Base-by-base conservation (phyloP, 2,888 invertebrate species). In the Muschampia plurimacula region DNA sequence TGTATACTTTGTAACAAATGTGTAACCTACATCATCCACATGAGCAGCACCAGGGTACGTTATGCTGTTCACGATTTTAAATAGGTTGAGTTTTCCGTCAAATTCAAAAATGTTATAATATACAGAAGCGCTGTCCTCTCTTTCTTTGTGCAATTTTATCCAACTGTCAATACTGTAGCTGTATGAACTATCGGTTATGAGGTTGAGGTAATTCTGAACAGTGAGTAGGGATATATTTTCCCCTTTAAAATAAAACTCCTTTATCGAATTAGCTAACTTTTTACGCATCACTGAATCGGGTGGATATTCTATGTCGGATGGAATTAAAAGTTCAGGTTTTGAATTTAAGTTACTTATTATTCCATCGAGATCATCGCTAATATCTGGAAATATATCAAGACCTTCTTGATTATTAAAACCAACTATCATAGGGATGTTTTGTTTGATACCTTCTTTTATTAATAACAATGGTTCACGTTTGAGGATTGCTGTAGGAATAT, bases 371-470 rank as follows among this genome's bases (percentile, higher is more conserved):
- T 69, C 39, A 7, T 49, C 15, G 22, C 36, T 36, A 9, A 68
- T 22, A 1, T 12, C 10, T 13, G 49, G 15, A 12, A 60, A 13
- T 6, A 68, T 60, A 60, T 68, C 68, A 12, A 68, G 36, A 0
- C 69, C 69, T 9, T 69, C 62, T 52, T 69, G 69, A 13, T 63
- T 44, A 41, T 62, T 69, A n/a, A 22, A 52, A 6, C 69, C 63
- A 12, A 63, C 52, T 39, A 44, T 52, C 2, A 46, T 52, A 9
- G 52, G 22, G 1, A 69, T 13, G 32, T 69, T 52, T 4, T 52
- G 62, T 52, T 52, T 52, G 1, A 63, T 39, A 7, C 69, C 69
- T 9, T 52, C 49, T 28, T 39, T 22, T 2, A 63, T 39, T 52
- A 52, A 22, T 9, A 13, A n/a, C 39, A 62, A 10, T 22, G 69